Percentiles rank a stretch among this genome's conserved stretches.
These are phyloP conservation scores for Caenorhabditis sp. DNA, from an alignment of 2,888 invertebrate genomes.

Conservation along the genomic window DNA sequence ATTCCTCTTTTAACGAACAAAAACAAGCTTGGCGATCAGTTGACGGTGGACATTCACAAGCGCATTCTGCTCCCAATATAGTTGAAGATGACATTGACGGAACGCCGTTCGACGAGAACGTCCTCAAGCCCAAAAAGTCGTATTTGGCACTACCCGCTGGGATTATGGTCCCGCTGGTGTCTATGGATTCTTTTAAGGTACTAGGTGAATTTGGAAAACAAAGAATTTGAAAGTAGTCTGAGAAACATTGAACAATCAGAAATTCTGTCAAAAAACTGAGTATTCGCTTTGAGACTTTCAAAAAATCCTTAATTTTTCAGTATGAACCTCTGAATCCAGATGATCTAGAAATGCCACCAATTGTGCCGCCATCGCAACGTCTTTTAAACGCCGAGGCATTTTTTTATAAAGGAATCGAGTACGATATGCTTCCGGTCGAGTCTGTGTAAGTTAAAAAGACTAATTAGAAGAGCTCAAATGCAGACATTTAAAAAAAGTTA, in stretches of 20 bases:
- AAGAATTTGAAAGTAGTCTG: neutral
- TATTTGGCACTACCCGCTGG: constrained; percentile 91
- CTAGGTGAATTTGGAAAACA: no score
- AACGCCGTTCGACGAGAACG: constrained; percentile 60
- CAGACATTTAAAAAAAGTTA: no score
- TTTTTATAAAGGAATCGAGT: constrained; percentile 89
- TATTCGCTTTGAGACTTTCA: no score
- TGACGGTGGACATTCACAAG: neutral
- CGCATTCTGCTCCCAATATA: constrained; percentile 13
- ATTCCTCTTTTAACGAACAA: neutral
- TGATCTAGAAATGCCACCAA: constrained; percentile 92
- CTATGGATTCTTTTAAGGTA: constrained; percentile 87
- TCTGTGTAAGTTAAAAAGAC: no score
- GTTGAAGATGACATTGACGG: constrained; percentile 68
- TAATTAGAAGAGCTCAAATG: no score
- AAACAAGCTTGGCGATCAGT: neutral
- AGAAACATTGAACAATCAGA: neutral
- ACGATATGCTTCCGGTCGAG: constrained; percentile 76
- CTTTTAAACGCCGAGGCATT: constrained; percentile 94
- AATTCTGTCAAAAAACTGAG: neutral
- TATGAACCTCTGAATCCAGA: constrained; percentile 92
- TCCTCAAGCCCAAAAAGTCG: constrained; percentile 54
- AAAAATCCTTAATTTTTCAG: no score
- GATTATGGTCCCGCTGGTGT: constrained; percentile 95
- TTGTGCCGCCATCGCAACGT: constrained; percentile 93